phyloP scores from a whole-genome alignment of 1,140 invertebrate species.

The Acyrthosiphon pisum region DNA sequence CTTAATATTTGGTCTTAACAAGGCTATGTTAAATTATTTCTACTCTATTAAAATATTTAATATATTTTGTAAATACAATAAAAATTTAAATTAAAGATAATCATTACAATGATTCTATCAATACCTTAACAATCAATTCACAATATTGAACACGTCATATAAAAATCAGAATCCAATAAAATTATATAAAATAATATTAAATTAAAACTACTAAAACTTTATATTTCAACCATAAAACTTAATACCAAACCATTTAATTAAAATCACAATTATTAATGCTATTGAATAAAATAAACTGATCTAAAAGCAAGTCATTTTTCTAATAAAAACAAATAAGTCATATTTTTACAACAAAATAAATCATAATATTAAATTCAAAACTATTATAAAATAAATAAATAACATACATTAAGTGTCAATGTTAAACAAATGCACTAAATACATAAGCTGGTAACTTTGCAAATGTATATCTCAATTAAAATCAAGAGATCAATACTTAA shows the following conservation, averaged over 20 bases:
- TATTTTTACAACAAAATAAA: not conserved
- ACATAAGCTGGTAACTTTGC: not conserved
- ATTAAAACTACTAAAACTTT: not conserved
- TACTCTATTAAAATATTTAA: not conserved
- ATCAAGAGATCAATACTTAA: not conserved
- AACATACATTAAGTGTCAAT: not conserved
- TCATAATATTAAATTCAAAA: not conserved
- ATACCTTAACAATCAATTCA: not conserved
- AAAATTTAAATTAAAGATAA: not conserved
- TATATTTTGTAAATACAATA: not conserved
- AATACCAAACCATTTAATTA: not conserved
- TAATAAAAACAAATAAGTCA: not conserved
- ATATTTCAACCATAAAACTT: not conserved
- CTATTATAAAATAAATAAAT: not conserved
- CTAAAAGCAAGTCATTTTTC: not conserved
- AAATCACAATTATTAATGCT: not conserved
- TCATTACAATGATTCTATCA: not conserved
- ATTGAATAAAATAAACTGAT: not conserved
- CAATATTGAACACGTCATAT: not conserved
- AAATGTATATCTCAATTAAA: not conserved
- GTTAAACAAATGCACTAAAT: not conserved
- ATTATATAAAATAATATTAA: not conserved
- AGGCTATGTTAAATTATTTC: not conserved
- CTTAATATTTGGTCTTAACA: not conserved
- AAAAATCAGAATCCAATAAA: not conserved